Conservation (phyloP, 2,888 invertebrate species). For the Gibbula magus region DNA sequence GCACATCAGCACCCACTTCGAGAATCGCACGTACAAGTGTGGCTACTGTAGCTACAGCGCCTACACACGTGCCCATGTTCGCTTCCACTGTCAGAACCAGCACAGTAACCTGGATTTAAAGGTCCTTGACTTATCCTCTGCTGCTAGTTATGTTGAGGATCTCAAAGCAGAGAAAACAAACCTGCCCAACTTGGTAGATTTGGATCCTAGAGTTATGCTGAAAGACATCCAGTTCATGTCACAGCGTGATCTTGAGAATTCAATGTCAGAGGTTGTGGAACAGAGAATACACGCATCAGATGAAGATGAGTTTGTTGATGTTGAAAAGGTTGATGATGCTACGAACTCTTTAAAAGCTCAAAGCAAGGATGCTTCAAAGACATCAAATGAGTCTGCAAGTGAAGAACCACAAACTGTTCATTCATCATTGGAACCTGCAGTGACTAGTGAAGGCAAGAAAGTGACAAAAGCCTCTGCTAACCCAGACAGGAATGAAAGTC, state of each 20-base stretch:
- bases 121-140: slow-evolving; percentile 14
- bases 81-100: slow-evolving; percentile 34
- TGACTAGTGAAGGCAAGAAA: neutral
- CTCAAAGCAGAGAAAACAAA: slow-evolving; percentile 16
- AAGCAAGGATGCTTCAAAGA: neutral
- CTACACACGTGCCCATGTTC: slow-evolving; percentile 36
- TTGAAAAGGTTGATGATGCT: neutral
- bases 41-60: slow-evolving; percentile 52
- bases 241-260: neutral
- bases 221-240: neutral
- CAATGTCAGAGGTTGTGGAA: neutral
- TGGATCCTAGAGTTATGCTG: slow-evolving; percentile 31
- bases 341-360: neutral
- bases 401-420: neutral
- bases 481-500: neutral
- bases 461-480: neutral
- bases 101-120: slow-evolving; percentile 43
- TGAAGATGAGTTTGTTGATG: neutral
- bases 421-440: neutral
- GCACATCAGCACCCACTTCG: slow-evolving; percentile 55
- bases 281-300: neutral
- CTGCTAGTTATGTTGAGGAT: neutral
- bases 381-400: neutral
- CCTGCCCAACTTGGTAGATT: slow-evolving; percentile 33
- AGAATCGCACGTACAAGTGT: slow-evolving; percentile 50